Conservation (phyloP, 2,113 vertebrate species). For the Emydocephalus ijimae region DNA sequence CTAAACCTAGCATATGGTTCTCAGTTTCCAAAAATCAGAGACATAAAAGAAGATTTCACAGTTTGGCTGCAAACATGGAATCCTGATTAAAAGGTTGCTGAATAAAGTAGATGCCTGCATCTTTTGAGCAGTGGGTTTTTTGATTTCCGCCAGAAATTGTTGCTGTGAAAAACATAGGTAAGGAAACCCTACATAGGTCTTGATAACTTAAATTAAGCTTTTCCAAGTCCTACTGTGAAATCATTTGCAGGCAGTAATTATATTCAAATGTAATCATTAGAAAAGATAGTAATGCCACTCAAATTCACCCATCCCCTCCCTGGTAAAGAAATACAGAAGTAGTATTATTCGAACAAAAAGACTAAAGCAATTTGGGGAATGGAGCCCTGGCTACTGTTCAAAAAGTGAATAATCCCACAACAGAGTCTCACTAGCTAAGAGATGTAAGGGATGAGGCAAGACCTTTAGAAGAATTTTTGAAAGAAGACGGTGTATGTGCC, state of each 20-base stretch:
- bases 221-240: neutral
- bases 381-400: neutral
- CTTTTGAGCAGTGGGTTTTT: conserved; percentile 34
- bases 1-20: conserved; percentile 58
- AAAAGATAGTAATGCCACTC: neutral
- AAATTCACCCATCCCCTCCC: neutral
- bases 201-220: conserved; percentile 22
- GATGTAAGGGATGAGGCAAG: neutral
- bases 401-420: neutral
- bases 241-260: conserved; percentile 3
- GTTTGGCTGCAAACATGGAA: conserved; percentile 45
- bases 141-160: conserved; percentile 30
- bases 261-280: conserved; percentile 22
- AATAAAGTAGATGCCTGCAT: conserved; percentile 43
- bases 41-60: conserved; percentile 57
- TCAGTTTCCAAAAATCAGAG: conserved; percentile 56
- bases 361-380: neutral
- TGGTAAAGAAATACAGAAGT: accelerated
- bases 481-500: neutral
- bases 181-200: conserved; percentile 32
- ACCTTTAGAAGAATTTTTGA: neutral
- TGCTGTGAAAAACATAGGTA: conserved; percentile 33
- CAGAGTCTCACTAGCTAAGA: neutral
- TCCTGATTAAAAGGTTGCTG: conserved; percentile 40
- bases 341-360: neutral